Percentiles rank a stretch among this genome's conserved stretches.
These are phyloP conservation scores for Druceiella hillmani DNA, from an alignment of 2,888 invertebrate genomes.

Conservation along the genomic window DNA sequence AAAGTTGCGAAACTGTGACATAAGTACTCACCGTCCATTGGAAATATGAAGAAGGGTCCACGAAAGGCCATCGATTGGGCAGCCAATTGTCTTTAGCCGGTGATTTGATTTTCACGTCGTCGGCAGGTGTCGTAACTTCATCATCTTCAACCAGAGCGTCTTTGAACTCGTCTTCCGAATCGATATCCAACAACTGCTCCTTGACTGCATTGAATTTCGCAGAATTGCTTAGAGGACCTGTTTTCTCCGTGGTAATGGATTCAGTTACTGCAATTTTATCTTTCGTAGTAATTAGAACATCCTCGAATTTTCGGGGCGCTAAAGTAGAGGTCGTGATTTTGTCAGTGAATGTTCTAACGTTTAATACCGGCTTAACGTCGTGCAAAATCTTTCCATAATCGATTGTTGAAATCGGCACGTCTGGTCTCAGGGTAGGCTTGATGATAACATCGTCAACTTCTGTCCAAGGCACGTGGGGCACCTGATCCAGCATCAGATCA, in stretches of 20 bases:
- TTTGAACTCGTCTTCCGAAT: constrained; percentile 38
- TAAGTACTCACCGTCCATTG: constrained; percentile 57
- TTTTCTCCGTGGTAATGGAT: background rate
- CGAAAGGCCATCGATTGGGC: constrained; percentile 59
- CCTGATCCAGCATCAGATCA: constrained; percentile 19
- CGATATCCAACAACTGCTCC: constrained; percentile 42
- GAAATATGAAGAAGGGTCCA: constrained; percentile 59
- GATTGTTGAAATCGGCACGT: too few species aligned
- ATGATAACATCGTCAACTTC: constrained; percentile 30
- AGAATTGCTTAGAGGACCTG: background rate
- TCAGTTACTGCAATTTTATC: background rate
- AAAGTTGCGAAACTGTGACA: too few species aligned
- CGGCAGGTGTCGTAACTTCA: constrained; percentile 41
- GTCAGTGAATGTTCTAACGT: too few species aligned
- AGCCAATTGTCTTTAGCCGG: constrained; percentile 47
- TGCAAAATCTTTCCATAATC: too few species aligned
- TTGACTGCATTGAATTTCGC: constrained; percentile 39
- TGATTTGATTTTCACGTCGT: constrained; percentile 27
- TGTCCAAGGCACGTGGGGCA: constrained; percentile 14
- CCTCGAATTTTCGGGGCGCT: too few species aligned
- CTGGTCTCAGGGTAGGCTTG: constrained; percentile 37
- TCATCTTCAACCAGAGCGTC: constrained; percentile 45
- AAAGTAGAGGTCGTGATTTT: too few species aligned
- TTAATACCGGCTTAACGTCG: too few species aligned
- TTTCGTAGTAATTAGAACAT: background rate